Conservation (phyloP, 2,888 invertebrate genomes). For the Sminthurides aquaticus region DNA sequence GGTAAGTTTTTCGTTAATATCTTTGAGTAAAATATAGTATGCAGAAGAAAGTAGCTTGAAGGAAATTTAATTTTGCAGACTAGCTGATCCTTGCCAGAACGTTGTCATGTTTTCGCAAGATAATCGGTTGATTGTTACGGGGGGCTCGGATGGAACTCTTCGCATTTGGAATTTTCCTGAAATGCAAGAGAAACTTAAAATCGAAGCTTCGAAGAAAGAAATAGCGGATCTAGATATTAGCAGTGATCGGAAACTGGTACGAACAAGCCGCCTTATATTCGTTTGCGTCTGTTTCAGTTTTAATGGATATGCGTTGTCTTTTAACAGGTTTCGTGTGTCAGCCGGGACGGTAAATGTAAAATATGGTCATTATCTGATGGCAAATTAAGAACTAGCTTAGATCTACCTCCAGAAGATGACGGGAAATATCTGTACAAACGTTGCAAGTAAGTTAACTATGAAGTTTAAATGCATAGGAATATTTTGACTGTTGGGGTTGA, state of each 20-base stretch:
- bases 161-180: conserved; percentile 83
- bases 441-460: conserved; percentile 57
- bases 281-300: conserved; percentile 14
- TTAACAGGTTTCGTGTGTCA: conserved; percentile 73
- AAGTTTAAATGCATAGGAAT: not conserved
- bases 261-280: no score
- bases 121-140: conserved; percentile 77
- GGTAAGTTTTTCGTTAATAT: conserved; percentile 48
- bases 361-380: conserved; percentile 67
- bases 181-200: conserved; percentile 60
- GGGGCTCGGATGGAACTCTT: conserved; percentile 80
- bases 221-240: conserved; percentile 91
- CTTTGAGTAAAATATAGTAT: not conserved
- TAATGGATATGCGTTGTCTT: no score
- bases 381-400: conserved; percentile 58
- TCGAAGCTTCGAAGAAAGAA: conserved; percentile 78
- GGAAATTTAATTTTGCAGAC: conserved; percentile 44
- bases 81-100: conserved; percentile 73
- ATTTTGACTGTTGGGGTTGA: no score
- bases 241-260: conserved; percentile 59
- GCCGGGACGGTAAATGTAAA: conserved; percentile 75
- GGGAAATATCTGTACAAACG: conserved; percentile 75
- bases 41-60: not conserved
- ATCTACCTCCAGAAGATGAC: conserved; percentile 67
- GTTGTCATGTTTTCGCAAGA: conserved; percentile 71